Conservation (phyloP, 2,113 vertebrate species). For the Sinocyclocheilus rhinocerous region DNA sequence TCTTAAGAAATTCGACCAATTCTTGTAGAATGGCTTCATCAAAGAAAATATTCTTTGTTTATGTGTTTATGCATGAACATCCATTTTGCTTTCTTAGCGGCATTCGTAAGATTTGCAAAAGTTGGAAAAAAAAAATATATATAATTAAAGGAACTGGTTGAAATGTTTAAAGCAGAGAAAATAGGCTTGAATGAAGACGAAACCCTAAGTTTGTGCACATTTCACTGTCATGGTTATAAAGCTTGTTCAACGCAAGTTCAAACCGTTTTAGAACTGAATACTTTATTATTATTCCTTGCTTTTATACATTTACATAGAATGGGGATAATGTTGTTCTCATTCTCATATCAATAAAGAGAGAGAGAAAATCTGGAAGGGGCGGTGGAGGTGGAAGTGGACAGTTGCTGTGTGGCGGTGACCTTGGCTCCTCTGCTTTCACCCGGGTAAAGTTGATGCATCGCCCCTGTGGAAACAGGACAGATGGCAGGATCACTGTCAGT, state of each 20-base stretch:
- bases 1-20: not conserved
- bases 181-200: not conserved
- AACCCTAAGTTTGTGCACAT: not conserved
- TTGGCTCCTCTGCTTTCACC: too few species aligned
- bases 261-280: not conserved
- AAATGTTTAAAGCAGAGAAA: not conserved
- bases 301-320: constrained; percentile 1
- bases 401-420: too few species aligned
- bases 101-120: not conserved
- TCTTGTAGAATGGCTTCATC: not conserved
- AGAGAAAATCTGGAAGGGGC: too few species aligned
- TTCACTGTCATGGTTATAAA: not conserved
- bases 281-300: not conserved
- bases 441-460: too few species aligned
- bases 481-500: constrained; percentile 52
- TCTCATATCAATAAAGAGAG: not conserved
- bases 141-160: not conserved
- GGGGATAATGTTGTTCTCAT: not conserved
- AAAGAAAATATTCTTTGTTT: too few species aligned
- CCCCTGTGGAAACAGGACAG: too few species aligned
- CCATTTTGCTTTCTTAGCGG: not conserved
- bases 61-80: not conserved
- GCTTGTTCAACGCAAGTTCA: not conserved
- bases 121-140: not conserved
- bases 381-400: too few species aligned